A percentile compares a stretch with the other conserved stretches of the same genome.
Evolutionary conservation across 2,113 vertebrate genomes (phyloP).

Genomic region (Archilochus colubris): DNA sequence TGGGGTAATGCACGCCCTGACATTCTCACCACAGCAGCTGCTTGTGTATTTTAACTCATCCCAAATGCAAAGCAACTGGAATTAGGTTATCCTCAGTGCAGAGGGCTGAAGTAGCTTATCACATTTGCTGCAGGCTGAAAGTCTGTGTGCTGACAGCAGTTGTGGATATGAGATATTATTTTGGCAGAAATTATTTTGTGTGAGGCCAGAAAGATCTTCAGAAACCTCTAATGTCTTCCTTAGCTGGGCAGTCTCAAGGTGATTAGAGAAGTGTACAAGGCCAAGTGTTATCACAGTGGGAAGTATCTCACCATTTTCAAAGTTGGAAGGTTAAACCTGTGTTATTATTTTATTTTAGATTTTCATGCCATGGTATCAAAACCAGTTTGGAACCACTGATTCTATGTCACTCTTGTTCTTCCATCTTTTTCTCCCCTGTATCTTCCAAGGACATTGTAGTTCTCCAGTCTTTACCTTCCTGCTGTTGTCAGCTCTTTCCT

Average conservation of each 20-base stretch:
- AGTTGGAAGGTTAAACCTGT: not conserved
- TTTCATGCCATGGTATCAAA: not conserved
- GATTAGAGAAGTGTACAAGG: not conserved
- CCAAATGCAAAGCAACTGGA: not conserved
- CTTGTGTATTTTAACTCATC: not conserved
- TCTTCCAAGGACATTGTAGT: not conserved
- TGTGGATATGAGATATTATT: not conserved
- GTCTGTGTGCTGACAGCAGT: not conserved
- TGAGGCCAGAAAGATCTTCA: not conserved
- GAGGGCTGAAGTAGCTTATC: not conserved
- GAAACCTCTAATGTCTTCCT: not conserved
- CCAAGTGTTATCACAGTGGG: not conserved
- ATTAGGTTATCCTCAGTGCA: not conserved
- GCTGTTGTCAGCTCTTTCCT: not conserved
- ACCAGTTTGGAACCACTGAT: not conserved
- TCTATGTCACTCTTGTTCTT: not conserved
- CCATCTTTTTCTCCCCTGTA: not conserved
- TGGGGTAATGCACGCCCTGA: not conserved
- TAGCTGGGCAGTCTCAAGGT: not conserved
- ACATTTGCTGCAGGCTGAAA: not conserved
- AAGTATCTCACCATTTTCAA: not conserved
- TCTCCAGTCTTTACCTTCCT: not conserved
- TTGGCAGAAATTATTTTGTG: not conserved
- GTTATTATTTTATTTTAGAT: not conserved
- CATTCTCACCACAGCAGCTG: not conserved